Percentiles rank a stretch among this genome's conserved stretches.
phyloP scores from a whole-genome alignment of 2,113 vertebrate genomes.

The Onychorhynchus coronatus region DNA sequence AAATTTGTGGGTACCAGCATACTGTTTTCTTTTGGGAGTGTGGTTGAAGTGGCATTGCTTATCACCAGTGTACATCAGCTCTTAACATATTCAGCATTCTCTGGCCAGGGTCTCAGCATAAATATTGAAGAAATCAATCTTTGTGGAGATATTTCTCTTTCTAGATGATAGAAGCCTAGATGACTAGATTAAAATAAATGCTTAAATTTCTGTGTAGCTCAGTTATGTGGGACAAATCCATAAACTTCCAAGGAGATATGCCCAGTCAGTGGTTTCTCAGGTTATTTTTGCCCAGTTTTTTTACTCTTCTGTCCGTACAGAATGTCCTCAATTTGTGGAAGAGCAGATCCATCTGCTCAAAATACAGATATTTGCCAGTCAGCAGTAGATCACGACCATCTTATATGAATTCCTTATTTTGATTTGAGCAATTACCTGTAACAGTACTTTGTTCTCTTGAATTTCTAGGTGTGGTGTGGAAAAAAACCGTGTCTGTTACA shows the following conservation, averaged over 20 bases:
- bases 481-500: constrained; percentile 83
- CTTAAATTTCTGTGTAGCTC: background rate
- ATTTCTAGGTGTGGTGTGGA: constrained; percentile 87
- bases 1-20: background rate
- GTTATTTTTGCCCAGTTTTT: background rate
- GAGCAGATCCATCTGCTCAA: background rate
- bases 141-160: background rate
- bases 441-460: background rate
- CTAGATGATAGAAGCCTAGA: background rate
- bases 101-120: background rate
- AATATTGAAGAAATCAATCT: background rate
- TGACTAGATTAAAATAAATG: background rate
- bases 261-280: background rate
- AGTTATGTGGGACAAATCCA: background rate
- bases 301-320: background rate
- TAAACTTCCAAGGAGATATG: background rate
- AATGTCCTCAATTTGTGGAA: background rate
- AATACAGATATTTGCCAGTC: background rate
- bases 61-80: background rate
- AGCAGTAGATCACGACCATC: background rate
- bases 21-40: background rate
- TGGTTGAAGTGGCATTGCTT: background rate
- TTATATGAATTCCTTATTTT: background rate
- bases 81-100: background rate
- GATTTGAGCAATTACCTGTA: background rate